A percentile compares a stretch with the other conserved stretches of the same genome.
Evolutionary conservation across 2,888 invertebrate genomes (phyloP).

Genomic region (Lasioglossum vierecki): DNA sequence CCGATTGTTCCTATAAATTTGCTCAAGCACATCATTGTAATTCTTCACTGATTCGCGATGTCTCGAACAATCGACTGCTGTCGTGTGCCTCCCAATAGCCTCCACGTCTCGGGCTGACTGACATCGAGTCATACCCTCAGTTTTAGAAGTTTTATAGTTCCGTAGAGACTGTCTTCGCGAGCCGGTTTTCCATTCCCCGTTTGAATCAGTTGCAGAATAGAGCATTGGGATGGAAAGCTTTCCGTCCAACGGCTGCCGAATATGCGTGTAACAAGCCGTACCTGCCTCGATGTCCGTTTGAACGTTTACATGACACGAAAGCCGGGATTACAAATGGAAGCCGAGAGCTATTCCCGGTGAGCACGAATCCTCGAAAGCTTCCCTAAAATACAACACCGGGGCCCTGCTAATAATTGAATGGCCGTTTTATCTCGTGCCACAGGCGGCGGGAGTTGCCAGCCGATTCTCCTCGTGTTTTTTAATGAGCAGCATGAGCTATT

Average conservation of each 20-base stretch:
- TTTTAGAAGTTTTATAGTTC: constrained; percentile 9
- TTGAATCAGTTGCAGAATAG: background rate
- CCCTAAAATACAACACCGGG: constrained; percentile 44
- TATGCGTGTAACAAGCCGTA: constrained; percentile 66
- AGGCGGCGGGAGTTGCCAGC: background rate
- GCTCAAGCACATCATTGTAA: background rate
- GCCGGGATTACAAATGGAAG: constrained; percentile 65
- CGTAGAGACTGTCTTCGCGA: constrained; percentile 33
- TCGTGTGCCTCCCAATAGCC: background rate
- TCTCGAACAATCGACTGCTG: background rate
- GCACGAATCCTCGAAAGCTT: constrained; percentile 64
- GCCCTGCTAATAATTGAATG: constrained; percentile 52
- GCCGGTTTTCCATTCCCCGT: background rate
- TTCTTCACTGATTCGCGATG: background rate
- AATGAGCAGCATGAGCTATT: background rate
- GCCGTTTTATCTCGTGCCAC: constrained; percentile 26
- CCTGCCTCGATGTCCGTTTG: constrained; percentile 67
- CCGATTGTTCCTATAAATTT: background rate
- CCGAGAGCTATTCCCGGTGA: constrained; percentile 51
- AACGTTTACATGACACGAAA: constrained; percentile 71
- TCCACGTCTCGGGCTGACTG: background rate
- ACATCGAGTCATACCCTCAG: background rate
- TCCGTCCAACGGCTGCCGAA: constrained; percentile 48
- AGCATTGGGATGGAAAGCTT: constrained; percentile 34
- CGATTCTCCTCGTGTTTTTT: background rate